A percentile compares a stretch with the other conserved stretches of the same genome.
phyloP scores from a whole-genome alignment of 2,113 vertebrate species.

The Pituophis catenifer region DNA sequence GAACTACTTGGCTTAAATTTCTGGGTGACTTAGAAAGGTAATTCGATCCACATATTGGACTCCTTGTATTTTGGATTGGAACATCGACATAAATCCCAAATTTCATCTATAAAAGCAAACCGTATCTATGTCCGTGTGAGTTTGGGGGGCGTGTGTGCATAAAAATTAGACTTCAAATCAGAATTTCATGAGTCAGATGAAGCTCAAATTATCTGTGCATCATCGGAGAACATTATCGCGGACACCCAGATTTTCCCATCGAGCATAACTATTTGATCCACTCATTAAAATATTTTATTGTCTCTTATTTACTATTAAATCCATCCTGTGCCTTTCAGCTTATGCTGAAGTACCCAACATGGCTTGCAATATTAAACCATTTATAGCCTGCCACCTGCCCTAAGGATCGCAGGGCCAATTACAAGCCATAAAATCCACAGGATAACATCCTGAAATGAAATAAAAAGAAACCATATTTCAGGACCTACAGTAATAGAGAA shows the following conservation, averaged over 20 bases:
- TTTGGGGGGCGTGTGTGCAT: neutral
- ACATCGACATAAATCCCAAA: neutral
- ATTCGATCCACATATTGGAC: slow-evolving; percentile 53
- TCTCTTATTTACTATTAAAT: neutral
- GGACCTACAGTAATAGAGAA: neutral
- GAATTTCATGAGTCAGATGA: neutral
- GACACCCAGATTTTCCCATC: neutral
- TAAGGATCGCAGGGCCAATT: neutral
- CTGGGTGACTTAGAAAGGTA: slow-evolving; percentile 54
- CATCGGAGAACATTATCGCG: neutral
- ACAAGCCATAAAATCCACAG: neutral
- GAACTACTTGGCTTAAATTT: slow-evolving; percentile 46
- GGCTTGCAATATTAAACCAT: neutral
- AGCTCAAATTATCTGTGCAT: neutral
- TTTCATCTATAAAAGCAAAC: neutral
- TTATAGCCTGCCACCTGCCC: neutral
- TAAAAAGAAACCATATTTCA: neutral
- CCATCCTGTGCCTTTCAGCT: neutral
- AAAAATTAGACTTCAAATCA: neutral
- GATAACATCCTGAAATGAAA: neutral
- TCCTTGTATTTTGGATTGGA: slow-evolving; percentile 36
- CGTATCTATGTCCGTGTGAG: neutral
- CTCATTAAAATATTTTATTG: neutral
- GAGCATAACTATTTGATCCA: neutral
- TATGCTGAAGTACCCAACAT: neutral